Conservation (phyloP, 2,888 invertebrate species). For the Lasius platythorax region DNA sequence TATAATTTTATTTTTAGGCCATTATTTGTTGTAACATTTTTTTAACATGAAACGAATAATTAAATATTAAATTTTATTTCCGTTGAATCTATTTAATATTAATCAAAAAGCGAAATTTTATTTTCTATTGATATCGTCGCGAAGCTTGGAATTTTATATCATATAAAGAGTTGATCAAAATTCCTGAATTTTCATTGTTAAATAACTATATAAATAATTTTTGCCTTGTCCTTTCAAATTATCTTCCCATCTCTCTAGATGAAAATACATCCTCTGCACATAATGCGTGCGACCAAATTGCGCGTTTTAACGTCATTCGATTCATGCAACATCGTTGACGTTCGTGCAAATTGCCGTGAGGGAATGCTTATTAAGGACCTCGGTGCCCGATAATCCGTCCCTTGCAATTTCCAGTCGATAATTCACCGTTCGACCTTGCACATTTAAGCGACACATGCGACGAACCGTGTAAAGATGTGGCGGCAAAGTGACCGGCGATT, state of each 20-base stretch:
- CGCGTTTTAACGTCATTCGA: slow-evolving; percentile 46
- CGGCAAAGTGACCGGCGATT: slow-evolving; percentile 17
- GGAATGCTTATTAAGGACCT: slow-evolving; percentile 64
- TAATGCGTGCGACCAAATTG: slow-evolving; percentile 39
- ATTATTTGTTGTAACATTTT: not conserved
- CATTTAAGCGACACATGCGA: slow-evolving; percentile 47
- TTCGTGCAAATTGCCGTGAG: slow-evolving; percentile 58
- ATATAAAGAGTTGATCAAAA: not conserved
- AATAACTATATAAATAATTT: not conserved
- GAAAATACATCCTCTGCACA: slow-evolving; percentile 24
- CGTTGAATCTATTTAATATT: not conserved
- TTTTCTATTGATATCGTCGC: not conserved
- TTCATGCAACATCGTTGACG: slow-evolving; percentile 26
- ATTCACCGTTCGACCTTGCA: slow-evolving; percentile 61
- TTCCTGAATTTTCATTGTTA: not conserved
- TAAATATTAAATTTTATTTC: not conserved
- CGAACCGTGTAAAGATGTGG: slow-evolving; percentile 33
- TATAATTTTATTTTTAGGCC: not conserved
- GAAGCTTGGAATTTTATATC: not conserved
- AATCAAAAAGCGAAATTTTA: not conserved
- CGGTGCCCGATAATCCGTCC: slow-evolving; percentile 58
- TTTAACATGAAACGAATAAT: not conserved
- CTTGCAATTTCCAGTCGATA: slow-evolving; percentile 62
- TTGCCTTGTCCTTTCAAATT: not conserved
- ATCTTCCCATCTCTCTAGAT: slow-evolving; percentile 19